Base-by-base conservation (phyloP, 2,113 vertebrate species). In the Rhodinocichla rosea region DNA sequence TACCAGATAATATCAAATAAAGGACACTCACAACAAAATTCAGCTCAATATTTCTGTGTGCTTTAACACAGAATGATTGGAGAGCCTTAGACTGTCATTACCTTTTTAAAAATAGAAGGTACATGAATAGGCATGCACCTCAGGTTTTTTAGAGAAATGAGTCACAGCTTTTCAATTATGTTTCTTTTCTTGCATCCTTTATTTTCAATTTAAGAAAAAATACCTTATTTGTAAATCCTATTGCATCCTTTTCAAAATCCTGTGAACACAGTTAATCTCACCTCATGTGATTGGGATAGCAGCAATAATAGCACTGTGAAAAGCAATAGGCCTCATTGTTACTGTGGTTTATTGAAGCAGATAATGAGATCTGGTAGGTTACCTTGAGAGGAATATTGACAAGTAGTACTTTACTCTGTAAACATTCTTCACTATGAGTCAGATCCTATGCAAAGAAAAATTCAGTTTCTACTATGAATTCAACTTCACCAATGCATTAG, bases 51-150 rank as follows among this genome's bases (percentile, higher is more conserved):
- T 59, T 83, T 90, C 42, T 65, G 27, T 35, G 74, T 79, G 33
- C 68, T 92, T 94, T 90, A 83, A 83, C 62, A 78, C 6, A 59
- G 52, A 35, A 27, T 76, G 30, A 90, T 81, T 81, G 23, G 50
- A 94, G 56, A 63, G 42, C 62, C 73, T 91, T 63, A 62, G n/a
- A 88, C 64, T 75, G 39, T 49, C 13, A 23, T 83, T 86, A 85
- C 7, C 60, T 87, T 95, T 95, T 81, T 69, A 73, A 94, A 94
- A 97, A 93, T 45, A 78, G 50, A 47, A 94, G 40, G 59, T 53
- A 94, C 64, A 68, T 69, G 89, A 97, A 96, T 33, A 94, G 80
- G 83, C 76, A 78, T 45, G 70, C 91, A 94, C 33, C 59, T 95
- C n/a, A 32, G 28, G 10, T 32, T 96, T 96, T 84, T 88, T 60